Base-by-base conservation (phyloP, 2,888 invertebrate genomes). In the Laothoe populi region DNA sequence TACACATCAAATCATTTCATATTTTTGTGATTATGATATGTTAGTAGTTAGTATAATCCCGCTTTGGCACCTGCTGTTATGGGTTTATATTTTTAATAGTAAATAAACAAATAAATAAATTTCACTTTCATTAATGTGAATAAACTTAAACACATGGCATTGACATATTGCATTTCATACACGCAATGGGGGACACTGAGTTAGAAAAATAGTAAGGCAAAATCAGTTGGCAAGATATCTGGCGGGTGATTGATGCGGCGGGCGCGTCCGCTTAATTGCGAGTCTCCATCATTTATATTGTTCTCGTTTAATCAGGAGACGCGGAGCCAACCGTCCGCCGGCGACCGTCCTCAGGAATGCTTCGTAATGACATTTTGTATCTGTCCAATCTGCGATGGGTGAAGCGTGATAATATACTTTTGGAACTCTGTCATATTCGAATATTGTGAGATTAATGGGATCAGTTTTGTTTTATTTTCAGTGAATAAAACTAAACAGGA, bases 261-360 rank as follows among this genome's bases (percentile, higher is more conserved):
- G 74, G 72, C 71, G 70, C 66, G 73, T 72, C 71, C 71, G 70
- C 81, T 83, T 87, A 86, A 87, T 87, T 86, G 86, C 79, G 42
- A 65, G 73, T 74, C 78, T 78, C 81, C 78, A 82, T 88, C 88
- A 86, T 84, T 86, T 86, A 83, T 87, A 87, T 82, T 80, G 82
- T 74, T 79, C 79, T 75, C 87, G 78, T 79, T 87, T 87, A 86
- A 86, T 88, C 87, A 83, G 79, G 64, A 59, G 63, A 62, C 60
- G 58, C 60, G 63, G 67, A 64, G 64, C 53, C 53, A 11, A 35
- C 24, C 35, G 53, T 19, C 53, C 66, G 26, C 23, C 26, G 46
- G 26, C 57, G 60, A n/a, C 40, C 57, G 16, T 35, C 16, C 57
- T 23, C 57, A 58, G 57, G 57, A 58, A 58, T 58, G 57, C 57